Base-by-base conservation (phyloP, 1,140 invertebrate species). In the Parapsyche elsis region DNA sequence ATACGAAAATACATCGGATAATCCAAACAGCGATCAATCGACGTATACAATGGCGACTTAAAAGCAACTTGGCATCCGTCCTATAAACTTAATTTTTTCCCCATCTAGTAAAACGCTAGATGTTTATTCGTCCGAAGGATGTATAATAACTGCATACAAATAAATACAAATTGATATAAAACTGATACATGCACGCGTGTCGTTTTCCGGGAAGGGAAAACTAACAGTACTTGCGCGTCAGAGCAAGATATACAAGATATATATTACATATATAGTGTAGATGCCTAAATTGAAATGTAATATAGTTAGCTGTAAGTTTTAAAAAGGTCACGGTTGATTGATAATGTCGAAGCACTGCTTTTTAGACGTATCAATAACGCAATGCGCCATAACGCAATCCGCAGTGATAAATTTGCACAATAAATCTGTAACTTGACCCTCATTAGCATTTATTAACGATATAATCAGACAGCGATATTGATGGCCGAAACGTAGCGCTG, bases 1-100 rank as follows among this genome's bases (percentile, higher is more conserved):
- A 49, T 46, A 74, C 30, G 71, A 74, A 74, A 74, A 74, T 74
- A 74, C 44, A 74, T 46, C 71, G n/a, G 71, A 46, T 74, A 74
- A 74, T 74, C 71, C 19, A 74, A 74, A 74, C 71, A 74, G 45
- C 38, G 19, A 49, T 74, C 71, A 71, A 71, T 71, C 30, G 71
- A 49, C 46, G 14, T 44, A 74, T 44, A 74, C 71, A 74, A 74
- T 74, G 38, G 71, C 71, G 71, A 49, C 38, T 44, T 71, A n/a
- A n/a, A 49, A 30, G 71, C 45, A 23, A 23, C 71, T 74, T 74
- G 71, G 38, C 71, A 74, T 12, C 14, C n/a, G 1, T 61, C 57
- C 57, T 61, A 61, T 61, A 61, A 61, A 61, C 57, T 1, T 21
- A 21, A 61, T 19, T 9, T 21, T 38, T 38, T 7, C 30, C 30